Percentiles rank a stretch among this genome's conserved stretches.
Conservation (phyloP, 2,888 invertebrate species). For the Girardia tigrina region DNA sequence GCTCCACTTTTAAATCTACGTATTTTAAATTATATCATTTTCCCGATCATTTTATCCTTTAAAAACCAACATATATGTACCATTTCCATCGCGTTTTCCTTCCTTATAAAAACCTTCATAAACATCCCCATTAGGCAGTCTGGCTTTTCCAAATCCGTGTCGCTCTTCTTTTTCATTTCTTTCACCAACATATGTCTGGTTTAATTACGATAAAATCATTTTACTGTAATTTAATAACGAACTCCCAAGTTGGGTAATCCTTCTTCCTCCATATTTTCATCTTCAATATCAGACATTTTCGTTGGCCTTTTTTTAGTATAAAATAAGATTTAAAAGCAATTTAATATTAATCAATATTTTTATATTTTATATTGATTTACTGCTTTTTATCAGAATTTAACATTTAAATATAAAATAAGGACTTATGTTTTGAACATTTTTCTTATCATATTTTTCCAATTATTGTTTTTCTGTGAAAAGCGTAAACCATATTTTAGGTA, state of each 20-base stretch:
- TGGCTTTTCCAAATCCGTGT: conserved; percentile 69
- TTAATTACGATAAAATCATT: not conserved
- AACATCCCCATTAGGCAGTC: conserved; percentile 71
- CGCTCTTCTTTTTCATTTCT: conserved; percentile 64
- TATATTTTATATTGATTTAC: too few species aligned
- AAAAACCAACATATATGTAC: conserved; percentile 58
- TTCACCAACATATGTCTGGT: conserved; percentile 64
- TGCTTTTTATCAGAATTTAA: too few species aligned
- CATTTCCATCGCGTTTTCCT: conserved; percentile 67
- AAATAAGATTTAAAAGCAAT: not conserved
- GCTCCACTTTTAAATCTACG: conserved; percentile 50
- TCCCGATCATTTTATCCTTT: too few species aligned
- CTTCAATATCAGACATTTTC: conserved; percentile 2
- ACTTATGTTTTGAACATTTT: too few species aligned
- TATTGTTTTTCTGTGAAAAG: too few species aligned
- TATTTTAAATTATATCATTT: too few species aligned
- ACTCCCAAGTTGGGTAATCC: not conserved
- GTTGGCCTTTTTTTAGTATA: not conserved
- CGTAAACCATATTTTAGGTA: too few species aligned
- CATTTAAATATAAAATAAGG: too few species aligned
- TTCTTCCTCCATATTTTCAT: conserved; percentile 20
- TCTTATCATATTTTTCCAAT: too few species aligned
- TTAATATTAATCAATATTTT: not conserved
- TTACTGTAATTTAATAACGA: conserved; percentile 41
- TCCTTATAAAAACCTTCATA: conserved; percentile 69